phyloP scores from a whole-genome alignment of 92 coral and sea anemone genomes.

The Epizoanthus scotinus region DNA sequence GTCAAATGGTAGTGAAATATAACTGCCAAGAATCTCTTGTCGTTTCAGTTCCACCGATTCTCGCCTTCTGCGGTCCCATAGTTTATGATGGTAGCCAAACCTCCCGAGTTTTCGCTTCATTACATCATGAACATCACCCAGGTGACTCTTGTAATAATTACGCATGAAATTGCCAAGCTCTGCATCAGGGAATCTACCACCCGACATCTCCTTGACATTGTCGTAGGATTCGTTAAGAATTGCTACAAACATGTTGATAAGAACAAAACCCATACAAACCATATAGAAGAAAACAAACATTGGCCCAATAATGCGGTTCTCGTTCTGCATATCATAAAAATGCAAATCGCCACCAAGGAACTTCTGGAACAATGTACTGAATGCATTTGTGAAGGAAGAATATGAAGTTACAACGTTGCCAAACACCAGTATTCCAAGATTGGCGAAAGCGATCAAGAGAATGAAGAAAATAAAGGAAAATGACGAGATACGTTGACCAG shows the following conservation, averaged over 20 bases:
- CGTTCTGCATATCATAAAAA: slow-evolving; percentile 53
- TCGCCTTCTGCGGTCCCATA: slow-evolving; percentile 53
- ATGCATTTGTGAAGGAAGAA: slow-evolving; percentile 56
- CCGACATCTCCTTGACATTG: slow-evolving; percentile 65
- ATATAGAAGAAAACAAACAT: slow-evolving; percentile 67
- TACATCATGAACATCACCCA: slow-evolving; percentile 45
- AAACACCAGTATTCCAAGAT: slow-evolving; percentile 66
- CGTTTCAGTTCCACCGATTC: slow-evolving; percentile 22
- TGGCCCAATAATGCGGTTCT: slow-evolving; percentile 73
- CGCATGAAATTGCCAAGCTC: slow-evolving; percentile 76
- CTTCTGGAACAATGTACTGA: slow-evolving; percentile 66
- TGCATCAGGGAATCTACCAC: slow-evolving; percentile 80
- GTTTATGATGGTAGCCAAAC: slow-evolving; percentile 64
- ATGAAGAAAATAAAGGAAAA: slow-evolving; percentile 70
- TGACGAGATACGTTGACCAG: slow-evolving; percentile 56
- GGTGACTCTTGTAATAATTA: slow-evolving; percentile 56
- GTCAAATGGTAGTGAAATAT: slow-evolving; percentile 55
- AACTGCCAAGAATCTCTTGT: slow-evolving; percentile 52
- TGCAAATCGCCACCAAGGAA: slow-evolving; percentile 77
- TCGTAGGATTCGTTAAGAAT: slow-evolving; percentile 85
- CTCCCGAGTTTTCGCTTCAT: slow-evolving; percentile 72
- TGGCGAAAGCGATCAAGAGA: slow-evolving; percentile 65
- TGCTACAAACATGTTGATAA: slow-evolving; percentile 88
- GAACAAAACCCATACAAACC: slow-evolving; percentile 73
- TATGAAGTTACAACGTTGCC: slow-evolving; percentile 62